These are phyloP conservation scores for Homarus americanus DNA, from an alignment of 1,140 invertebrate genomes.

Conservation along the genomic window DNA sequence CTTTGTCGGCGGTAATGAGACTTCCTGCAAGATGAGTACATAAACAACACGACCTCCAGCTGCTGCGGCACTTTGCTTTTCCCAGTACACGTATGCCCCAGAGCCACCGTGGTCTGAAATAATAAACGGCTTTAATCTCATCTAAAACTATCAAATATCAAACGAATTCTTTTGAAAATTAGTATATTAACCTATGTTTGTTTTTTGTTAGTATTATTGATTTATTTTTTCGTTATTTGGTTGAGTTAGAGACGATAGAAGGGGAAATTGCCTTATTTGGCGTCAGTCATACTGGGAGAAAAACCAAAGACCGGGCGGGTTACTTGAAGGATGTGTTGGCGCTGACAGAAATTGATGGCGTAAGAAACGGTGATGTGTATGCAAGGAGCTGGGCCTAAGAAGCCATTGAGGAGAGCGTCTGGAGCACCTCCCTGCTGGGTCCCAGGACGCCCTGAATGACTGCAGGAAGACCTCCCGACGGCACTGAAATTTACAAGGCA, in stretches of 20 bases:
- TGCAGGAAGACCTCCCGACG: not conserved
- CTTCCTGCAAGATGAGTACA: slow-evolving; percentile 17
- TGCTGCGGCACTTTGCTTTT: not conserved
- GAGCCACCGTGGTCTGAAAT: not conserved
- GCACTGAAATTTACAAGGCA: not conserved
- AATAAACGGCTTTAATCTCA: not conserved
- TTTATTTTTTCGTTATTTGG: not conserved
- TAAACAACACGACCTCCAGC: slow-evolving; percentile 1
- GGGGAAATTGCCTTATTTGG: not conserved
- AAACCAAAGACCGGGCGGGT: not conserved
- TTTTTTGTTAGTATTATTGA: too few species aligned
- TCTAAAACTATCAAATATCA: not conserved
- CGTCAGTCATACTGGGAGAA: not conserved
- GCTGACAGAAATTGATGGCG: slow-evolving; percentile 14
- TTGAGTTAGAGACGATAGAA: not conserved
- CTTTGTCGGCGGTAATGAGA: slow-evolving; percentile 8
- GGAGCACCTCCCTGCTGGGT: not conserved
- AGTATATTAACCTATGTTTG: too few species aligned
- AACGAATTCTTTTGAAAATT: too few species aligned
- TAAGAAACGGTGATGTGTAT: slow-evolving; percentile 15
- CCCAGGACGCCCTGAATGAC: slow-evolving; percentile 1
- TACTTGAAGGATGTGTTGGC: not conserved
- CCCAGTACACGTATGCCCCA: not conserved
- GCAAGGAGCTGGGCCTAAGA: slow-evolving; percentile 10
- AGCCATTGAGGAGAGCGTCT: not conserved